phyloP scores from a whole-genome alignment of 2,888 invertebrate genomes.

The Flexamia atlantica region DNA sequence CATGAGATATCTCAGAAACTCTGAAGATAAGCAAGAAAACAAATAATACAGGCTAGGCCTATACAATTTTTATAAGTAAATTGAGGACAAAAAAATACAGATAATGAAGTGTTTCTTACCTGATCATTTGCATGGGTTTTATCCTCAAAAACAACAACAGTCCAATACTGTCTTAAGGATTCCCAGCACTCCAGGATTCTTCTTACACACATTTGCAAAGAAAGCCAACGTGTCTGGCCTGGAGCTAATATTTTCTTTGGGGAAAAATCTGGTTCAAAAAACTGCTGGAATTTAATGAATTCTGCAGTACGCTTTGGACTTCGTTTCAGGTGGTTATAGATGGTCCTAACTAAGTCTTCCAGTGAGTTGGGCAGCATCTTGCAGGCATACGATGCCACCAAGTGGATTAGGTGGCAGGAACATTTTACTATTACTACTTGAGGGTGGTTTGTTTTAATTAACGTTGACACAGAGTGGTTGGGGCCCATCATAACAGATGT shows the following conservation, averaged over 20 bases:
- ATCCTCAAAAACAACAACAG: neutral
- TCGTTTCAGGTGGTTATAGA: neutral
- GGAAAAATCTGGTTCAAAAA: neutral
- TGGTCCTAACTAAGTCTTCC: neutral
- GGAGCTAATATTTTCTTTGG: neutral
- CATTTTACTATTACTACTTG: neutral
- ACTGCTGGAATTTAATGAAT: neutral
- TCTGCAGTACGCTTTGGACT: neutral
- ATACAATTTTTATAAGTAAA: no score
- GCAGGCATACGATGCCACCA: neutral
- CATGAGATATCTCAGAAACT: no score
- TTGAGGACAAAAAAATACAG: no score
- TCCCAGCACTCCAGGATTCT: slow-evolving; percentile 5
- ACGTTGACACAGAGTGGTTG: neutral
- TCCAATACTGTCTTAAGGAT: neutral
- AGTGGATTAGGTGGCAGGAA: neutral
- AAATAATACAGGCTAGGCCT: no score
- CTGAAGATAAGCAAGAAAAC: no score
- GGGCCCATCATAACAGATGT: neutral
- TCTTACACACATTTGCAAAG: neutral
- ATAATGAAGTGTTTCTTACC: neutral
- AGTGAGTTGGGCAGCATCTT: neutral
- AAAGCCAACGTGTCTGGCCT: neutral
- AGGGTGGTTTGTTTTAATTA: neutral
- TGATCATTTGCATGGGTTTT: neutral